Base-by-base conservation (phyloP, 2,797 vertebrate species). In the Typhlichthys eigenmanni region DNA sequence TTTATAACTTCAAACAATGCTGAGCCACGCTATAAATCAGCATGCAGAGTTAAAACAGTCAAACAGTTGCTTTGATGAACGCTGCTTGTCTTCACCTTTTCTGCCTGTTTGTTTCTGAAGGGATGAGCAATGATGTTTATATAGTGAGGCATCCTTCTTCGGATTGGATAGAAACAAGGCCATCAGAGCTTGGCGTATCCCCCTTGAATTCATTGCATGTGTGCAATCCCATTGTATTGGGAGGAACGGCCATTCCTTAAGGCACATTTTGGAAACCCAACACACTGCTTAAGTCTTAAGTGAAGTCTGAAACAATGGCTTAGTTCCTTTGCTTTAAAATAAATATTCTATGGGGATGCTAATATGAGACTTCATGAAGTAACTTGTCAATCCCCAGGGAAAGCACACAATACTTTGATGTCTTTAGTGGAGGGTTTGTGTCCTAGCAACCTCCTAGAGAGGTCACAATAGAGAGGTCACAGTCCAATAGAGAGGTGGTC, bases 141-240 rank as follows among this genome's bases (percentile, higher is more conserved):
- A 90, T 87, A 82, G 59, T 17, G 19, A 5, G 19, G 59, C 48
- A n/a, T 60, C 64, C 11, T 72, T 58, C 13, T 55, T 68, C 10
- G 47, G 77, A 85, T 85, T 83, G 82, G 80, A 70, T 59, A 64
- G 70, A 84, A 89, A 84, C 60, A 81, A 85, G 88, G 85, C 86
- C 85, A 89, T 1, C 55, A 60, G 11, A 7, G 58, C 66, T 80
- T 82, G 68, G 78, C 55, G 74, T 81, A 64, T 73, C 74, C 66
- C 53, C 43, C 61, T 62, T 62, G 50, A 69, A 65, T 68, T 74
- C 46, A 71, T 24, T 73, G 14, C 69, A 64, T 62, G 56, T 53
- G 69, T 84, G 86, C 64, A 80, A 58, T 56, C 69, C 62, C 73
- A 78, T 85, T 83, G 75, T 82, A 68, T 19, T 64, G 66, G 64